These are phyloP conservation scores for Girardia tigrina DNA, from an alignment of 2,888 invertebrate species.

Conservation along the genomic window DNA sequence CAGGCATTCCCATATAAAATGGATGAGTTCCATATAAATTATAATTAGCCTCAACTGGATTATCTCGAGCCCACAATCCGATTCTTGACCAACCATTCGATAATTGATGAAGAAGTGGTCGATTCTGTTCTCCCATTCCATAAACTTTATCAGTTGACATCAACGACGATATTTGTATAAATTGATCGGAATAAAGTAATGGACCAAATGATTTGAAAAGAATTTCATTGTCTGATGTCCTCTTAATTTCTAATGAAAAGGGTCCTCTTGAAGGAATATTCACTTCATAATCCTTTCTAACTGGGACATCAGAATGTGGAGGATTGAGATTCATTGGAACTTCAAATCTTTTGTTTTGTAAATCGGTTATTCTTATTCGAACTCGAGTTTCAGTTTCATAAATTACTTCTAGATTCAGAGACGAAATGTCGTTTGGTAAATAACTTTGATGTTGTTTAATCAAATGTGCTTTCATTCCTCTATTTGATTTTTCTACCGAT, in stretches of 20 bases:
- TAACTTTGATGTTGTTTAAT: neutral
- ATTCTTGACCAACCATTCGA: constrained; percentile 43
- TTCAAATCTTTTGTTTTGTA: constrained; percentile 9
- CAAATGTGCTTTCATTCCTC: neutral
- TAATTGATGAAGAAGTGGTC: constrained; percentile 45
- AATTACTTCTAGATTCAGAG: neutral
- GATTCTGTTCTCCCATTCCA: constrained; percentile 28
- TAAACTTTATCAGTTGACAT: constrained; percentile 46
- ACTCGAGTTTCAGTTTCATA: constrained; percentile 10
- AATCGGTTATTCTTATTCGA: neutral
- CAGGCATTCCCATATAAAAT: constrained; percentile 24
- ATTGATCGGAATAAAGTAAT: constrained; percentile 51
- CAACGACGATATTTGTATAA: constrained; percentile 49
- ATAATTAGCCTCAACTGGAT: constrained; percentile 40
- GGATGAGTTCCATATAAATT: constrained; percentile 71
- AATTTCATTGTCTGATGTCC: neutral
- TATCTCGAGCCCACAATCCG: constrained; percentile 48
- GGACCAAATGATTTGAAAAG: constrained; percentile 24
- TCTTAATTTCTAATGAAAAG: neutral
- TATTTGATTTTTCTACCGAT: neutral
- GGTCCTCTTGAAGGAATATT: neutral
- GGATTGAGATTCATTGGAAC: constrained; percentile 18
- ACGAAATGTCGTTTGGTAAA: neutral
- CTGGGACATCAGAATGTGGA: neutral
- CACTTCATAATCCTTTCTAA: neutral